phyloP scores from a whole-genome alignment of 1,140 invertebrate genomes.

The fruit fly (Drosophila melanogaster) region DNA sequence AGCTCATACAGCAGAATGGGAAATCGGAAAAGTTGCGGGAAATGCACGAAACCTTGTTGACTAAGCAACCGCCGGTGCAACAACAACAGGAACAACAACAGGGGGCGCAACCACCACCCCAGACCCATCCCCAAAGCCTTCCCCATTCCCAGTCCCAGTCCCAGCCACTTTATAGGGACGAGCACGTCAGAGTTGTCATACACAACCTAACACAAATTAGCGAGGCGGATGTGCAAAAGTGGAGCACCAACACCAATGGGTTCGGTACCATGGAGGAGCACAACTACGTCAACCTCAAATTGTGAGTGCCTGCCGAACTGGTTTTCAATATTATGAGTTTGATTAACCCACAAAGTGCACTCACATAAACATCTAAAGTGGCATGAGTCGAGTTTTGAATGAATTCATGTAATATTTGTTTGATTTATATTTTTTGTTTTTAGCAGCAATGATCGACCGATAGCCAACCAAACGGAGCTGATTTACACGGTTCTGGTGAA shows the following conservation, averaged over 20 bases:
- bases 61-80: slow-evolving; percentile 55
- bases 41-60: slow-evolving; percentile 66
- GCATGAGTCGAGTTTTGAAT: too few relatives aligned
- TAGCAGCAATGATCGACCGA: slow-evolving; percentile 66
- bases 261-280: slow-evolving; percentile 34
- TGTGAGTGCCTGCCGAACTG: slow-evolving; percentile 53
- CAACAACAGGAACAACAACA: slow-evolving; percentile 11
- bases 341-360: slow-evolving; percentile 16
- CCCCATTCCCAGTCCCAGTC: slow-evolving; percentile 8
- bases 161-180: slow-evolving; percentile 56
- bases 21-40: slow-evolving; percentile 74
- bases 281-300: slow-evolving; percentile 81
- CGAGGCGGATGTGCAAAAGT: slow-evolving; percentile 74
- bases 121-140: slow-evolving; percentile 6
- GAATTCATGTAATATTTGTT: background rate
- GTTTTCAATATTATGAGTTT: slow-evolving; percentile 23
- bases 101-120: slow-evolving; percentile 11
- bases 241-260: slow-evolving; percentile 47
- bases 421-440: background rate
- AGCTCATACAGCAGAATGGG: slow-evolving; percentile 76
- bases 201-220: slow-evolving; percentile 84
- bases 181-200: slow-evolving; percentile 84
- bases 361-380: background rate
- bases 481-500: slow-evolving; percentile 92
- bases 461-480: slow-evolving; percentile 85